phyloP scores from a whole-genome alignment of 2,888 invertebrate species.

The Willowsia nigromaculata region DNA sequence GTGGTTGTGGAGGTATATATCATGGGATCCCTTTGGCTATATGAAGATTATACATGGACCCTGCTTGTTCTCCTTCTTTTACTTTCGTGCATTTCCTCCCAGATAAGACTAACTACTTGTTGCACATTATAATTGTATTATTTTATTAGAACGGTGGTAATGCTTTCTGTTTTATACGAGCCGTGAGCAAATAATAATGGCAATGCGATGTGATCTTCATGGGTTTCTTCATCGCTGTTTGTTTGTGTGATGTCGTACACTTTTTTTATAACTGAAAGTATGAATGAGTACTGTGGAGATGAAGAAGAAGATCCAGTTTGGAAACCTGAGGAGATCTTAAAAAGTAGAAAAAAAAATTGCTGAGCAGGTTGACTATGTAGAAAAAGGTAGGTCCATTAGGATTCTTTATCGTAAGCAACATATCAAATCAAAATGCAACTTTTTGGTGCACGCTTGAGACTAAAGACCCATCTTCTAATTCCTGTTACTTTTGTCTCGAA shows the following conservation, averaged over 20 bases:
- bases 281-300: not conserved
- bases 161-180: constrained; percentile 8
- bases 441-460: not conserved
- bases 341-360: constrained; percentile 16
- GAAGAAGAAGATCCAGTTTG: constrained; percentile 65
- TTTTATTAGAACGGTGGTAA: constrained; percentile 15
- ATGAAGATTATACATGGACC: not conserved
- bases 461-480: not conserved
- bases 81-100: constrained; percentile 48
- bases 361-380: not conserved
- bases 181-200: constrained; percentile 42
- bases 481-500: not conserved
- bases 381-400: not conserved
- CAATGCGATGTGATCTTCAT: not conserved
- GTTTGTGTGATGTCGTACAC: not conserved
- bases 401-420: not conserved
- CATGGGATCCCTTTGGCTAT: constrained; percentile 41
- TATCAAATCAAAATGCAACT: not conserved
- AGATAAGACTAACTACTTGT: not conserved
- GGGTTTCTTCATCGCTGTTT: not conserved
- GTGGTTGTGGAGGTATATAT: not conserved
- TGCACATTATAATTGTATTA: constrained; percentile 18
- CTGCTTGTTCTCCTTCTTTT: constrained; percentile 21
- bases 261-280: not conserved
- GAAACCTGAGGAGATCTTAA: constrained; percentile 52